phyloP scores from a whole-genome alignment of 1,140 invertebrate species.

The Branchinecta lynchi region DNA sequence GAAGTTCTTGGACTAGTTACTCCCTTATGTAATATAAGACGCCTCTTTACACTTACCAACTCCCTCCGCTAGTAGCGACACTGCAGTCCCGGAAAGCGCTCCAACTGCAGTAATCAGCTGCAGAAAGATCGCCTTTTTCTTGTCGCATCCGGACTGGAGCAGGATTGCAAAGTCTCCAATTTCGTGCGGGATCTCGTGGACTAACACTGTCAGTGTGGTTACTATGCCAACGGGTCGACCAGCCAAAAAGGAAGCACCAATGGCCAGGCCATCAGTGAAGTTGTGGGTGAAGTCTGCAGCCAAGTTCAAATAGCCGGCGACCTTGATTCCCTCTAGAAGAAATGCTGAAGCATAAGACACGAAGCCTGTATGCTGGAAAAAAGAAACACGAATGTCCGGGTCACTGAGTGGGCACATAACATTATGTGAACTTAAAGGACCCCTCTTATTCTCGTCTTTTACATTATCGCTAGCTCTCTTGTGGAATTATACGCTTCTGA shows the following conservation, averaged over 20 bases:
- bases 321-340: conserved; percentile 51
- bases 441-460: no score
- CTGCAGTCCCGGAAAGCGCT: conserved; percentile 71
- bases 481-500: no score
- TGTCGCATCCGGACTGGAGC: conserved; percentile 77
- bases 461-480: no score
- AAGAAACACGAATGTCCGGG: background rate
- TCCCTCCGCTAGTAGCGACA: conserved; percentile 65
- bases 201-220: conserved; percentile 80
- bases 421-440: no score
- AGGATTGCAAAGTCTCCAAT: conserved; percentile 97
- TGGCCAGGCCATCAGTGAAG: conserved; percentile 90
- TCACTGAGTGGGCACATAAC: background rate
- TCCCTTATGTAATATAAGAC: background rate
- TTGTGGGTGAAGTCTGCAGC: conserved; percentile 92
- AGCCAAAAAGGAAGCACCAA: conserved; percentile 88
- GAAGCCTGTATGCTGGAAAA: background rate
- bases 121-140: conserved; percentile 77
- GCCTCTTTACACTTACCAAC: conserved; percentile 34
- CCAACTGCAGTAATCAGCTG: conserved; percentile 87
- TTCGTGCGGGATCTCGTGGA: conserved; percentile 96
- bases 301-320: conserved; percentile 82
- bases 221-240: conserved; percentile 63
- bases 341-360: conserved; percentile 28
- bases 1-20: background rate